Base-by-base conservation (phyloP, 2,797 vertebrate species). In the Ispidina lecontei region DNA sequence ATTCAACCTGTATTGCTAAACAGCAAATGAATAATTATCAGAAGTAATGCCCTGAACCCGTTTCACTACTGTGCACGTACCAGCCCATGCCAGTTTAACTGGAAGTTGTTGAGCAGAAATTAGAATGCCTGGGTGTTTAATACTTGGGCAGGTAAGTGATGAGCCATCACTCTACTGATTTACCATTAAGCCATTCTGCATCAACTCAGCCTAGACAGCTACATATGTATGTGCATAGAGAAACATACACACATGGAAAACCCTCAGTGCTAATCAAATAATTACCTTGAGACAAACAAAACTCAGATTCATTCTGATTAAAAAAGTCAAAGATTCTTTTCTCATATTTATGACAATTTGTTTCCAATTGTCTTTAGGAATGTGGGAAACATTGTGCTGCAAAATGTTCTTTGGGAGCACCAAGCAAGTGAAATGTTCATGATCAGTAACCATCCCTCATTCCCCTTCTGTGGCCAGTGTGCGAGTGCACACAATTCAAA, bases 371-470 rank as follows among this genome's bases (percentile, higher is more conserved):
- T 80, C 41, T 86, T 88, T 55, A 81, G 82, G 70, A 94, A 89
- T 51, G 63, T 93, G 87, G 82, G 95, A 95, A 92, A 85, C 75
- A 71, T 49, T 84, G 72, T 91, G 55, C 70, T 21, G 75, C 11
- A 23, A 93, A 84, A 77, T 59, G 41, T 51, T 91, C 65, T 67
- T 89, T 63, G 62, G 49, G 28, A 89, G 47, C 70, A 89, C 2
- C 74, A 41, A 89, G 81, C 46, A 92, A 82, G 55, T 85, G 47
- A 41, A 71, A 83, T 51, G 49, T 63, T 91, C 74, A 74, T 75
- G 31, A 67, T 89, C 59, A 80, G 78, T 39, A 80, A 87, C 92
- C 4, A 7, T 25, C 78, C 72, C 65, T 62, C 73, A 85, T 84
- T 19, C 28, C 55, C 43, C 47, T 68, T 80, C 76, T 87, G 44